Evolutionary conservation across 1,140 invertebrate species (phyloP).

Genomic region (Macrobrachium rosenbergii): DNA sequence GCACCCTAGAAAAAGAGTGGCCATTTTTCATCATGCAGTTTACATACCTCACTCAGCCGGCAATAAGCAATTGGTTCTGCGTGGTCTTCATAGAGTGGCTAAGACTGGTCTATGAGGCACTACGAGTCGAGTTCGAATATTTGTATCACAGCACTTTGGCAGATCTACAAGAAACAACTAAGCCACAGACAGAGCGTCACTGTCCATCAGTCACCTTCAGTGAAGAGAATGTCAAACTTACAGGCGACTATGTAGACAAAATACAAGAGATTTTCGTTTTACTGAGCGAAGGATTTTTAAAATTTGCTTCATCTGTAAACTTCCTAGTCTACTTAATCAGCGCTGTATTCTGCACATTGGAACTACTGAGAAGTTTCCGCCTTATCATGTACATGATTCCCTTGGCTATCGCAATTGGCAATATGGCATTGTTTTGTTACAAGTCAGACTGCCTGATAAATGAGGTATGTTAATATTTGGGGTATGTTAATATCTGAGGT

Average conservation of each 20-base stretch:
- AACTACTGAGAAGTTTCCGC: neutral
- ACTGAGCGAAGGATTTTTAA: neutral
- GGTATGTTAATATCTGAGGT: conserved; percentile 12
- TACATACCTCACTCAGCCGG: neutral
- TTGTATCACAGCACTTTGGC: too few relatives aligned
- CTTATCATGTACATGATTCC: neutral
- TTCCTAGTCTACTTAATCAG: neutral
- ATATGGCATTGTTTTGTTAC: conserved; percentile 1
- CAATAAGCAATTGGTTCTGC: neutral
- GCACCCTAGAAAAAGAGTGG: neutral
- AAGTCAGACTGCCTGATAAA: neutral
- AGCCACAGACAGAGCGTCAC: neutral
- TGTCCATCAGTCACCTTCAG: neutral
- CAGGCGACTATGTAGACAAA: neutral
- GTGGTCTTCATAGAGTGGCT: conserved; percentile 4
- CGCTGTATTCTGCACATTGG: conserved; percentile 1
- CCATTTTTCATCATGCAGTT: conserved; percentile 5
- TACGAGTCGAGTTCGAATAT: neutral
- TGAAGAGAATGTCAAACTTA: neutral
- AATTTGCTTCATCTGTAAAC: neutral
- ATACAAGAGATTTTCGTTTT: neutral
- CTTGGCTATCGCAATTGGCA: neutral
- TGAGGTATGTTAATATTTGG: conserved; percentile 8
- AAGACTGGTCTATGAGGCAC: neutral
- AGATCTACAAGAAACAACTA: too few relatives aligned